Conservation (phyloP, 2,888 invertebrate species). For the Synanthedon myopaeformis region DNA sequence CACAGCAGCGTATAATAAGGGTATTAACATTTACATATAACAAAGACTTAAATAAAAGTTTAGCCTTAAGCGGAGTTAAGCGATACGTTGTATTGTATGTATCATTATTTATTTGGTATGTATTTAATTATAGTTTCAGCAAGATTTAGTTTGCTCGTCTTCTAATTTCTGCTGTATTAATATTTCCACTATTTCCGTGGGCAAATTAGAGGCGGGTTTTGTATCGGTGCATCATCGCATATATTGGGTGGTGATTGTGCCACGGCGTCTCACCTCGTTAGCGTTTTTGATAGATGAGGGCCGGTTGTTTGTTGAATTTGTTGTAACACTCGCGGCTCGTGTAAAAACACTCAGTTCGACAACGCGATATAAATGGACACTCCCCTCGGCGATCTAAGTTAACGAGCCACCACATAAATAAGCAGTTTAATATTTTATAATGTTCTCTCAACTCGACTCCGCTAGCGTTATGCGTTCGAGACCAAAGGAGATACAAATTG, state of each 20-base stretch:
- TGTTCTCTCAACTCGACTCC: conserved; percentile 27
- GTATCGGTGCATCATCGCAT: conserved; percentile 48
- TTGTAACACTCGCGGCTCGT: conserved; percentile 54
- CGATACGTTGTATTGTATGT: too few species aligned
- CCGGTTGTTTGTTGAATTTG: conserved; percentile 64
- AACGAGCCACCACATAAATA: conserved; percentile 67
- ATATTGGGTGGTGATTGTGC: conserved; percentile 60
- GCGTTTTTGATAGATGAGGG: conserved; percentile 68
- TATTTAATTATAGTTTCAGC: too few species aligned
- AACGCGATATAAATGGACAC: conserved; percentile 62
- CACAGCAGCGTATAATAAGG: too few species aligned
- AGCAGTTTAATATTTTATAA: conserved; percentile 53
- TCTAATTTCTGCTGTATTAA: too few species aligned
- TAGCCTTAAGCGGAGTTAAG: too few species aligned
- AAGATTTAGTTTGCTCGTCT: too few species aligned
- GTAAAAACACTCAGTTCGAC: conserved; percentile 65
- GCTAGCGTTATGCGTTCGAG: neutral
- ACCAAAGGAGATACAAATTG: conserved; percentile 3
- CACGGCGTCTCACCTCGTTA: conserved; percentile 64
- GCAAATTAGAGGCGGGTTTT: conserved; percentile 6
- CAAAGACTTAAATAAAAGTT: too few species aligned
- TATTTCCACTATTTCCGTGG: neutral
- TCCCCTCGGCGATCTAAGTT: conserved; percentile 64
- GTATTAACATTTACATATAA: too few species aligned
- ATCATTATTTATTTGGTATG: too few species aligned